Conservation (phyloP, 1,140 invertebrate genomes). For the Stegodyphus dumicola region DNA sequence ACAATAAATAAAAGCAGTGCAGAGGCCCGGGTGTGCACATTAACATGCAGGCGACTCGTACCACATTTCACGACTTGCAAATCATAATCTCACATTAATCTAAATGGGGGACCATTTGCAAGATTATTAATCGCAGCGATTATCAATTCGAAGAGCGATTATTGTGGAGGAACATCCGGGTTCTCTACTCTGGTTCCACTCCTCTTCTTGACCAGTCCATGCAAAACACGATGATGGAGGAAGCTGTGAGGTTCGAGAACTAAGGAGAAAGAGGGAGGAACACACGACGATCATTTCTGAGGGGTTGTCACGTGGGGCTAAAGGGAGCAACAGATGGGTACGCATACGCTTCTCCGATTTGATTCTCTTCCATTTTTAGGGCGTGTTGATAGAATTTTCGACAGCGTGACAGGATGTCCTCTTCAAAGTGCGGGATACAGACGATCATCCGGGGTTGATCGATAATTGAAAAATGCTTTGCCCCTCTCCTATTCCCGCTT, state of each 20-base stretch:
- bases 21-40: neutral
- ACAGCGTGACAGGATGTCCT: too few species aligned
- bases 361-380: slow-evolving; percentile 22
- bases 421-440: too few species aligned
- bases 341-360: too few species aligned
- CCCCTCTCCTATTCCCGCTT: too few species aligned
- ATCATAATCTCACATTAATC: slow-evolving; percentile 51
- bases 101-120: slow-evolving; percentile 20
- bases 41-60: slow-evolving; percentile 15
- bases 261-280: neutral
- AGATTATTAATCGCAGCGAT: slow-evolving; percentile 44
- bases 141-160: slow-evolving; percentile 29
- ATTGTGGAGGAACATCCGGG: slow-evolving; percentile 21
- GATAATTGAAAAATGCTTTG: too few species aligned
- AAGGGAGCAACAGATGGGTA: slow-evolving; percentile 29
- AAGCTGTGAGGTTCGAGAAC: neutral
- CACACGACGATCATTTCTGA: neutral
- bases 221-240: slow-evolving; percentile 10
- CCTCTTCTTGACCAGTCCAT: slow-evolving; percentile 1
- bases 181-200: neutral
- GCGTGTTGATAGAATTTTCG: neutral
- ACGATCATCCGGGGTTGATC: too few species aligned
- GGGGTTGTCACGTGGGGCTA: slow-evolving; percentile 10
- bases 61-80: slow-evolving; percentile 15
- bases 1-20: too few species aligned